Conservation (phyloP, 2,113 vertebrate genomes). For the Rana temporaria region DNA sequence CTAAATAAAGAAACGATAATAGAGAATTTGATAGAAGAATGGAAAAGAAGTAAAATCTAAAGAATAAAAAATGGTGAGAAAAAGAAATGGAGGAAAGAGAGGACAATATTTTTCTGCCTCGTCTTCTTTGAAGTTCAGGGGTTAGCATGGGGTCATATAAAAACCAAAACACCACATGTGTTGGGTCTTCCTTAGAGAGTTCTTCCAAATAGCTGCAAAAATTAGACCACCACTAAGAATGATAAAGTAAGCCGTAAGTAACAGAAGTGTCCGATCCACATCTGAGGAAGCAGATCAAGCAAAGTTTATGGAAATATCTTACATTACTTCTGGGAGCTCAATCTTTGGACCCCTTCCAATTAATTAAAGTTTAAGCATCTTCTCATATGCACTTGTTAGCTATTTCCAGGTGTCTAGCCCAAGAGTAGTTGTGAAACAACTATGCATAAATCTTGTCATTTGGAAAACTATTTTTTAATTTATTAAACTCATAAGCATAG, state of each 20-base stretch:
- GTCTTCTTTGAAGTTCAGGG: background rate
- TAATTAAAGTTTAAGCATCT: slow-evolving; percentile 38
- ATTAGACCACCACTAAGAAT: slow-evolving; percentile 29
- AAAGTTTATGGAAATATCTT: slow-evolving; percentile 45
- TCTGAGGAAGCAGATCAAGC: slow-evolving; percentile 40
- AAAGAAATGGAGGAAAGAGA: background rate
- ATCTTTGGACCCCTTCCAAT: slow-evolving; percentile 23
- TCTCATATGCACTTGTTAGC: slow-evolving; percentile 12
- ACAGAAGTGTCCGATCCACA: slow-evolving; percentile 25
- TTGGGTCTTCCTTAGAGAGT: background rate
- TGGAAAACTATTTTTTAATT: no score
- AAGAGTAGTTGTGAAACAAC: background rate
- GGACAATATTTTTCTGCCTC: background rate
- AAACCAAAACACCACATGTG: slow-evolving; percentile 7
- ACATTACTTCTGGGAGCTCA: slow-evolving; percentile 46
- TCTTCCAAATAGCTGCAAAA: background rate
- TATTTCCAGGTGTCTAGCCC: slow-evolving; percentile 35
- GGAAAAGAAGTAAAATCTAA: no score
- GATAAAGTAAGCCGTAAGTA: slow-evolving; percentile 18
- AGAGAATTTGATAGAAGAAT: no score
- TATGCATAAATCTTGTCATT: no score
- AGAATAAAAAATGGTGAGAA: background rate
- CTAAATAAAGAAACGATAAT: no score
- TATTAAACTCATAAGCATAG: no score
- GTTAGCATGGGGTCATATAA: background rate